phyloP scores from a whole-genome alignment of 2,797 vertebrate species.

The Danio tinwini region DNA sequence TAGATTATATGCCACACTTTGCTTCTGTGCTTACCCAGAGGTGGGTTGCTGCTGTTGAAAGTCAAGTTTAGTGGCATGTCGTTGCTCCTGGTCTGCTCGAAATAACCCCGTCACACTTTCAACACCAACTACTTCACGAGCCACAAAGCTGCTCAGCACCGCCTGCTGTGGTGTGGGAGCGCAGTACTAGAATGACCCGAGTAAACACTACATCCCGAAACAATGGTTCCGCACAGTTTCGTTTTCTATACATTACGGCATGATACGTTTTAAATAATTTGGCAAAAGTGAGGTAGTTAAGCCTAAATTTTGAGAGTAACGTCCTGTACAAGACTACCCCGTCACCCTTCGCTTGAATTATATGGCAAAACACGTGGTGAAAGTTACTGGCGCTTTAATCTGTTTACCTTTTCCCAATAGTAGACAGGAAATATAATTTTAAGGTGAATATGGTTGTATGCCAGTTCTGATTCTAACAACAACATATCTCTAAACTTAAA shows the following conservation, averaged over 20 bases:
- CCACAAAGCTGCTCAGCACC: constrained; percentile 14
- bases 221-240: constrained; percentile 17
- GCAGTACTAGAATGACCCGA: not conserved
- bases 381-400: not conserved
- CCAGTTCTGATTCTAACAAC: too few species aligned
- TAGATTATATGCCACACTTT: not conserved
- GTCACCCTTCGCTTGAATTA: not conserved
- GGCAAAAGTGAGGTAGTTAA: not conserved
- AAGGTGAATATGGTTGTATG: too few species aligned
- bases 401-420: not conserved
- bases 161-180: constrained; percentile 3
- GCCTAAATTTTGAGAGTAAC: not conserved
- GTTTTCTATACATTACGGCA: too few species aligned
- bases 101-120: constrained; percentile 31
- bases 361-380: not conserved
- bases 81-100: constrained; percentile 3
- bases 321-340: not conserved
- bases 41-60: constrained; percentile 76
- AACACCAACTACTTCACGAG: constrained; percentile 1
- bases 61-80: constrained; percentile 79
- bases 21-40: constrained; percentile 72
- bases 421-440: too few species aligned
- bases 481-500: too few species aligned
- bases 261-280: not conserved
- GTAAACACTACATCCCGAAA: not conserved